A percentile compares a stretch with the other conserved stretches of the same genome.
Conservation (phyloP, 2,113 vertebrate species). For the Petaurus breviceps region DNA sequence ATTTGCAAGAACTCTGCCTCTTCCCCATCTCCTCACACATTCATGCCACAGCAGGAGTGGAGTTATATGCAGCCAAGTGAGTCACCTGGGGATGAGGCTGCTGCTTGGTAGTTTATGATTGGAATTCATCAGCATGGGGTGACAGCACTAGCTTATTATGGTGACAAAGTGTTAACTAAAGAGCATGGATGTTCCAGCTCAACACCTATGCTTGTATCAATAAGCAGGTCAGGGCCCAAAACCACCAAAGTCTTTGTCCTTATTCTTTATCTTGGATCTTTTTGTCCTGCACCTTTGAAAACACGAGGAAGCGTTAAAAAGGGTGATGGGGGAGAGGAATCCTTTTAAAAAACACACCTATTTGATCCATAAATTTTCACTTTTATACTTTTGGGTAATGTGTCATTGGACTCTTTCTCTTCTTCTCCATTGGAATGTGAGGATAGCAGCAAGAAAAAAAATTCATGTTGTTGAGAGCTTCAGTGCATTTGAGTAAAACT, state of each 20-base stretch:
- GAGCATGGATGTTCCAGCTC: background rate
- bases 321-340: background rate
- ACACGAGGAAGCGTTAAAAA: constrained; percentile 39
- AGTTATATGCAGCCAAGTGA: background rate
- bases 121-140: constrained; percentile 13
- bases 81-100: constrained; percentile 42
- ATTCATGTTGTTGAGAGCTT: background rate
- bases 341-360: background rate
- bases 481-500: no score
- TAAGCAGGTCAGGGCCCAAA: background rate
- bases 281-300: constrained; percentile 54
- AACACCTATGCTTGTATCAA: background rate
- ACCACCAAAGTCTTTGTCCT: background rate
- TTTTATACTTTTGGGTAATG: constrained; percentile 43
- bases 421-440: background rate
- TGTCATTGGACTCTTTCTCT: background rate
- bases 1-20: background rate
- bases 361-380: background rate
- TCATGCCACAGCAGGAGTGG: background rate
- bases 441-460: background rate
- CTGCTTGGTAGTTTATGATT: constrained; percentile 59
- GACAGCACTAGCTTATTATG: background rate
- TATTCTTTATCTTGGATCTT: background rate
- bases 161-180: background rate
- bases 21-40: background rate